These are phyloP conservation scores for Danaus plexippus DNA, from an alignment of 1,140 invertebrate genomes.

Conservation along the genomic window DNA sequence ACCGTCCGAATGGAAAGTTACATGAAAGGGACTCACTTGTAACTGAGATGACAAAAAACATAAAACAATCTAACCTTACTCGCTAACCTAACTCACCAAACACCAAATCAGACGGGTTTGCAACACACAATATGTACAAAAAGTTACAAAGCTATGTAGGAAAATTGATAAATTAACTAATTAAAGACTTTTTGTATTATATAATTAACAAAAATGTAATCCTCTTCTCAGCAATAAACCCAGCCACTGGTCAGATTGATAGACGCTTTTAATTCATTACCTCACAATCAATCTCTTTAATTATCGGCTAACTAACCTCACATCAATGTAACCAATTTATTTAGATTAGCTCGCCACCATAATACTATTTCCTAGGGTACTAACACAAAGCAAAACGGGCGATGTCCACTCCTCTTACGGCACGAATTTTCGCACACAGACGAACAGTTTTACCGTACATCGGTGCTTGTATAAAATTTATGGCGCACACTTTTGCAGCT, in stretches of 20 bases:
- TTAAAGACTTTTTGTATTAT: no score
- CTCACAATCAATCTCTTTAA: conserved; percentile 33
- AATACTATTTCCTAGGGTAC: conserved; percentile 42
- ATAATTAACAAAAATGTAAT: no score
- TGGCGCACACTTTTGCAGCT: conserved; percentile 69
- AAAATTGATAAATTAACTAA: no score
- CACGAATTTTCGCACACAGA: conserved; percentile 66
- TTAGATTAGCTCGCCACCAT: conserved; percentile 54
- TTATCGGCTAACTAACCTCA: conserved; percentile 48
- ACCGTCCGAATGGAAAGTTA: conserved; percentile 60
- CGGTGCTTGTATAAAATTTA: conserved; percentile 68
- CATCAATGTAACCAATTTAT: conserved; percentile 51
- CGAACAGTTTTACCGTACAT: conserved; percentile 62
- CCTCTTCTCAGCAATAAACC: not conserved
- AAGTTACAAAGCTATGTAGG: no score
- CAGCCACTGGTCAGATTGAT: conserved; percentile 10
- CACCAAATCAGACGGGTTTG: no score
- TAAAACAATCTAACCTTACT: no score
- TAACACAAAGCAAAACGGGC: conserved; percentile 57
- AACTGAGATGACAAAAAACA: conserved; percentile 42
- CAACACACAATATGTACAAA: no score
- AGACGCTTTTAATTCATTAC: conserved; percentile 17
- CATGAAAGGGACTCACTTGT: conserved; percentile 65
- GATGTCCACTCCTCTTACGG: conserved; percentile 60
- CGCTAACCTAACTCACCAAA: no score